Evolutionary conservation across 2,797 vertebrate genomes (phyloP).

Genomic region (Spondyliosoma cantharus): DNA sequence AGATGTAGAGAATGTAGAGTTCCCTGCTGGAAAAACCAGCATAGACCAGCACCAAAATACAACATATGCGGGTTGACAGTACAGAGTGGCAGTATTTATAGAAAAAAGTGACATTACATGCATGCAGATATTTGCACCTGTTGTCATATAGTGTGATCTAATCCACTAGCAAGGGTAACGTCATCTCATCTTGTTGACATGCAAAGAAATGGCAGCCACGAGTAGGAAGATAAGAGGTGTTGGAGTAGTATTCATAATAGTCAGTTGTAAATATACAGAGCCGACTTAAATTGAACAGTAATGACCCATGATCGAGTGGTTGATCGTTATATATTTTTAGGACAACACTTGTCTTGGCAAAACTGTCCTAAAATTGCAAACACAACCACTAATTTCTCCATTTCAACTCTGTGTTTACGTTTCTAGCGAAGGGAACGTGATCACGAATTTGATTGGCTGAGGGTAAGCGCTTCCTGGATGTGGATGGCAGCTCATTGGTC

Average conservation of each 20-base stretch:
- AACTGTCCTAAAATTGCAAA: background rate
- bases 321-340: background rate
- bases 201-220: constrained; percentile 24
- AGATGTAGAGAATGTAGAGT: background rate
- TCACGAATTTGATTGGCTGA: constrained; percentile 65
- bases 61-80: too few relatives aligned
- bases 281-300: background rate
- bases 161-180: constrained; percentile 14
- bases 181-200: constrained; percentile 24
- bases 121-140: constrained; percentile 15
- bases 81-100: constrained; percentile 7
- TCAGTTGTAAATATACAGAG: background rate
- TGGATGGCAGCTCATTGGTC: constrained; percentile 60
- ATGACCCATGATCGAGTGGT: background rate
- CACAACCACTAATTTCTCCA: constrained; percentile 30
- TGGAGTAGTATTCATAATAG: background rate
- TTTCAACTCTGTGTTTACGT: constrained; percentile 69
- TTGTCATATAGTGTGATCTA: background rate
- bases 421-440: constrained; percentile 65
- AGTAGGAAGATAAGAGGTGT: background rate
- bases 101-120: background rate
- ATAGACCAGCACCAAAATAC: too few relatives aligned
- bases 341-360: background rate
- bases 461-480: constrained; percentile 19
- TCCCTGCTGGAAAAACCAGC: too few relatives aligned